phyloP scores from a whole-genome alignment of 2,888 invertebrate species.

The Aethes cnicana region DNA sequence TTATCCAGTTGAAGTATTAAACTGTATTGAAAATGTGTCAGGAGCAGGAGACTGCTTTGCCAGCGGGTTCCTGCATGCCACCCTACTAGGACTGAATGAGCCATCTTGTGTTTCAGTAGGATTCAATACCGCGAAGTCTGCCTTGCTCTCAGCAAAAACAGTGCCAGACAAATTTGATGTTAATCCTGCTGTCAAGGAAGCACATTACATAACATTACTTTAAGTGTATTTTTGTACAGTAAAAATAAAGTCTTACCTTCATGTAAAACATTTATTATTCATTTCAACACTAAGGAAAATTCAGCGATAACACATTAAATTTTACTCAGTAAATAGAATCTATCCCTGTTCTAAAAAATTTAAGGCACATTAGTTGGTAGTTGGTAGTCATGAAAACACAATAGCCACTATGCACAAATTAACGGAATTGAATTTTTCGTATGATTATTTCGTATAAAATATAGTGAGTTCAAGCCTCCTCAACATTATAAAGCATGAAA shows the following conservation, averaged over 20 bases:
- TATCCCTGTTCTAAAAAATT: too few relatives aligned
- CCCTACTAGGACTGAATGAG: constrained; percentile 80
- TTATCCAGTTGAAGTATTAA: constrained; percentile 65
- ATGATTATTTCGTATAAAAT: too few relatives aligned
- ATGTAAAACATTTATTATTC: constrained; percentile 11
- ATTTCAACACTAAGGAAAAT: not conserved
- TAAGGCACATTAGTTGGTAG: not conserved
- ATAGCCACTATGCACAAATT: too few relatives aligned
- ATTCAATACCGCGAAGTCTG: constrained; percentile 83
- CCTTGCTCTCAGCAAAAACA: constrained; percentile 82
- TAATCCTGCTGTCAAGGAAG: constrained; percentile 24
- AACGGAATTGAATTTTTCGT: too few relatives aligned
- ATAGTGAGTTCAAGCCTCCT: too few relatives aligned
- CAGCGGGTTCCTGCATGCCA: constrained; percentile 86
- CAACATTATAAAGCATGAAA: too few relatives aligned
- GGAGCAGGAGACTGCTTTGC: constrained; percentile 92
- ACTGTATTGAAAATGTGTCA: constrained; percentile 86
- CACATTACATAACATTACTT: constrained; percentile 8
- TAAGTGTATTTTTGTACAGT: not conserved
- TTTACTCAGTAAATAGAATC: too few relatives aligned
- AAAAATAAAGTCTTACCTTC: not conserved
- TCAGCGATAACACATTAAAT: constrained; percentile 6
- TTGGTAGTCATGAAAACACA: too few relatives aligned
- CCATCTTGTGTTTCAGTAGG: constrained; percentile 83
- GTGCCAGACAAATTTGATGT: constrained; percentile 71